Base-by-base conservation (phyloP, 2,888 invertebrate genomes). In the Miltochrista miniata region DNA sequence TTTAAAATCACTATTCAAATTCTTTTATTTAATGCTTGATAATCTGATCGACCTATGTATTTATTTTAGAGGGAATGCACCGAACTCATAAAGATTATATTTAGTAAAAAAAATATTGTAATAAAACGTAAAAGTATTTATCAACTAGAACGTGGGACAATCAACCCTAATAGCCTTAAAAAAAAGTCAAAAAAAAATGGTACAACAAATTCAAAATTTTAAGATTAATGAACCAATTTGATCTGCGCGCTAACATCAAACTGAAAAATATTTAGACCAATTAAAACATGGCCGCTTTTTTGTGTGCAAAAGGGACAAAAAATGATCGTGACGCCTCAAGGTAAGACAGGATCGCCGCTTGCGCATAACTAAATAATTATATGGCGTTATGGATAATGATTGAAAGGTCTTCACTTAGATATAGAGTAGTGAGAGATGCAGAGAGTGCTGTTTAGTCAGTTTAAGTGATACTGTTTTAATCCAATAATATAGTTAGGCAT, bases 361-460 rank as follows among this genome's bases (percentile, higher is more conserved):
- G 82, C 81, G 81, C 81, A 85, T 86, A 85, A 82, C 85, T 74
- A 83, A 88, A 84, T 91, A 90, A 91, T 91, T 90, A 90, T 83
- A 90, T 70, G 82, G 74, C 78, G 76, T 81, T 73, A 75, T 77
- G 79, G 72, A 80, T 83, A 81, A 87, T 89, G 89, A 90, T 91
- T 90, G 90, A 88, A 90, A 86, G 89, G 85, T 88, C 80, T 83
- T 79, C 79, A 68, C 74, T 70, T 76, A 45, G 47, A 34, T 4
- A 30, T 54, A 83, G 85, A 76, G 72, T 68, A 79, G 57, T 29
- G 40, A 30, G 12, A 7, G 36, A 39, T 45, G 51, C 58, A 71
- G 62, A 64, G 55, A 64, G 54, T 9, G 12, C 15, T 31, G n/a
- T n/a, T n/a, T n/a, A n/a, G n/a, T n/a, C n/a, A n/a, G n/a, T n/a